Conservation (phyloP, 2,113 vertebrate species). For the Casuarius casuarius region DNA sequence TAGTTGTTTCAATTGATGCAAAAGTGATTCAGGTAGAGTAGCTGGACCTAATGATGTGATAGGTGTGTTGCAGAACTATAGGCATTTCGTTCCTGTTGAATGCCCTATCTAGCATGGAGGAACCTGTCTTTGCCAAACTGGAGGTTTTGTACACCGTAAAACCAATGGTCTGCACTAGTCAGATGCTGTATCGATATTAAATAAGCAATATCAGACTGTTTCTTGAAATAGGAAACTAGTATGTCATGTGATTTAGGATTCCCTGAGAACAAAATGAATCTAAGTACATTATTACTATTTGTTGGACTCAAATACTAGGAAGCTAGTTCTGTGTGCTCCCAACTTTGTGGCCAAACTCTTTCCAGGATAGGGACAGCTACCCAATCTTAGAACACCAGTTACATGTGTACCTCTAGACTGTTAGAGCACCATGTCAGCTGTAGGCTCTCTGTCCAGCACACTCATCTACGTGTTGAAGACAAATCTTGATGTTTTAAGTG, state of each 20-base stretch:
- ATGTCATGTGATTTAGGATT: neutral
- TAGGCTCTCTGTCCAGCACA: neutral
- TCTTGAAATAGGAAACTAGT: neutral
- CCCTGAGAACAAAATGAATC: neutral
- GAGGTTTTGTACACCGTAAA: neutral
- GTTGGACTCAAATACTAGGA: neutral
- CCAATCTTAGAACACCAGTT: neutral
- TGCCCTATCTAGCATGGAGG: neutral
- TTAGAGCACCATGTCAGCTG: neutral
- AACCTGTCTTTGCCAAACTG: neutral
- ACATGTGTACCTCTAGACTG: neutral
- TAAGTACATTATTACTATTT: neutral
- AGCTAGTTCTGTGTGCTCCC: neutral
- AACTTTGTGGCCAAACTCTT: neutral
- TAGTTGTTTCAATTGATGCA: neutral
- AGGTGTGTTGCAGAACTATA: neutral
- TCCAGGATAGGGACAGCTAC: neutral
- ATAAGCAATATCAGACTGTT: neutral
- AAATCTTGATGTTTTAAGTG: neutral
- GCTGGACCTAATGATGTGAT: neutral
- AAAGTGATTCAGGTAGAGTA: neutral
- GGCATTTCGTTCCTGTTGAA: neutral
- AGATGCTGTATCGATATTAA: neutral
- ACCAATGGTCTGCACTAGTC: neutral
- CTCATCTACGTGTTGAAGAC: neutral